phyloP scores from a whole-genome alignment of 2,797 vertebrate species.

The Corythornis leucogaster region DNA sequence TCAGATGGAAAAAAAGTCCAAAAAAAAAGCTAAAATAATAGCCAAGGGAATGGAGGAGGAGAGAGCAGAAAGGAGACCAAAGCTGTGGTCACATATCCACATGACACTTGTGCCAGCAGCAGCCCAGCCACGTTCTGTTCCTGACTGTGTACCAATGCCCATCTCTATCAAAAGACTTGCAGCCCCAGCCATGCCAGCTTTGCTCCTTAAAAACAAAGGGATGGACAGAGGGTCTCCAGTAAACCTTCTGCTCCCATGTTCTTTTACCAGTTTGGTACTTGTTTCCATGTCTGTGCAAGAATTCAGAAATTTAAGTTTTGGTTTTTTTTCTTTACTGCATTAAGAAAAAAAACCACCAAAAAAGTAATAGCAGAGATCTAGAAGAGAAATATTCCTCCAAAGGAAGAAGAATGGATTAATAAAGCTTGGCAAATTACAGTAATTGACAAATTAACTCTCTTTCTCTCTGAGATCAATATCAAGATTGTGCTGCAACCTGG shows the following conservation, averaged over 20 bases:
- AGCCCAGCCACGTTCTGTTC: rapidly evolving
- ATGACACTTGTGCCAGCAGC: neutral
- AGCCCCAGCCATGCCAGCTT: neutral
- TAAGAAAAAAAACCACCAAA: neutral
- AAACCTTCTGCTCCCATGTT: neutral
- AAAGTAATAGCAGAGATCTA: constrained; percentile 15
- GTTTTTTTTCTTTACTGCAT: constrained; percentile 42
- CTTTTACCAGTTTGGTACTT: neutral
- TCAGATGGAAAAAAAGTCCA: neutral
- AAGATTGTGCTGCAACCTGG: constrained; percentile 48
- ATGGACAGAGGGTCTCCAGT: neutral
- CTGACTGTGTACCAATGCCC: neutral
- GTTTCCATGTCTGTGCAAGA: neutral
- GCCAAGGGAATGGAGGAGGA: neutral
- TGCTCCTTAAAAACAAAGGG: neutral
- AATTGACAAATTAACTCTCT: constrained; percentile 70
- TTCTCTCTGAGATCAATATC: constrained; percentile 46
- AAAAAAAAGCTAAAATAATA: neutral
- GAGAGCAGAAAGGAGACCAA: neutral
- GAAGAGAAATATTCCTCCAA: constrained; percentile 59
- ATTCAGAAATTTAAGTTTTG: neutral
- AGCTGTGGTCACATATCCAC: rapidly evolving
- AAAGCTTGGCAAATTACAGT: constrained; percentile 69
- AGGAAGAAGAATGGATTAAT: constrained; percentile 69
- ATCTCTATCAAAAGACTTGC: neutral